A percentile compares a stretch with the other conserved stretches of the same genome.
Conservation (phyloP, 2,113 vertebrate genomes). For the Dolichallabes microphthalmus region DNA sequence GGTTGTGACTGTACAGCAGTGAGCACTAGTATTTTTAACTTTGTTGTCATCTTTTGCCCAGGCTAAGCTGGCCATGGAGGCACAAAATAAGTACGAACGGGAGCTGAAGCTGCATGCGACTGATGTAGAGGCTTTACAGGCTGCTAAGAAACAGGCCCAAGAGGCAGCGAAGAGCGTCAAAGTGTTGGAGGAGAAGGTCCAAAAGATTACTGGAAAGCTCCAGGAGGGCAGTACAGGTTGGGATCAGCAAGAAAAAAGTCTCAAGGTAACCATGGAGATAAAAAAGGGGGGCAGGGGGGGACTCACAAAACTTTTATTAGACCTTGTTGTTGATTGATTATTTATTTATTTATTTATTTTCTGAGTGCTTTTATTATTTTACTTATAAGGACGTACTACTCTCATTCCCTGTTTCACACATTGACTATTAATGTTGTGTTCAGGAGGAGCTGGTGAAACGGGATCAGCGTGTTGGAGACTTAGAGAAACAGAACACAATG, state of each 20-base stretch:
- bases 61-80: slow-evolving; percentile 88
- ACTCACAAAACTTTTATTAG: not conserved
- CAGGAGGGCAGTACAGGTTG: slow-evolving; percentile 76
- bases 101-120: slow-evolving; percentile 95
- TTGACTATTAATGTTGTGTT: not conserved
- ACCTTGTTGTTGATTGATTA: not conserved
- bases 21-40: not conserved
- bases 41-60: slow-evolving; percentile 51
- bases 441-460: slow-evolving; percentile 88
- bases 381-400: not conserved
- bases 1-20: not conserved
- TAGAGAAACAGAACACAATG: slow-evolving; percentile 88
- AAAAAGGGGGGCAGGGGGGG: not conserved
- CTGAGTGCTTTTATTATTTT: not conserved
- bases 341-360: not conserved
- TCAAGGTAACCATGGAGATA: slow-evolving; percentile 72
- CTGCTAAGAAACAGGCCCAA: slow-evolving; percentile 82
- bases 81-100: slow-evolving; percentile 91
- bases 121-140: slow-evolving; percentile 89
- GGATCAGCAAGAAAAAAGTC: slow-evolving; percentile 79
- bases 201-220: slow-evolving; percentile 77
- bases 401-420: not conserved
- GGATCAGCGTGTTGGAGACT: slow-evolving; percentile 78
- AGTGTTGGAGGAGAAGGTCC: slow-evolving; percentile 82
- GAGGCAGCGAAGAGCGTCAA: slow-evolving; percentile 72